A percentile compares a stretch with the other conserved stretches of the same genome.
These are phyloP conservation scores for Fregata magnificens DNA, from an alignment of 2,113 vertebrate species.

Conservation along the genomic window DNA sequence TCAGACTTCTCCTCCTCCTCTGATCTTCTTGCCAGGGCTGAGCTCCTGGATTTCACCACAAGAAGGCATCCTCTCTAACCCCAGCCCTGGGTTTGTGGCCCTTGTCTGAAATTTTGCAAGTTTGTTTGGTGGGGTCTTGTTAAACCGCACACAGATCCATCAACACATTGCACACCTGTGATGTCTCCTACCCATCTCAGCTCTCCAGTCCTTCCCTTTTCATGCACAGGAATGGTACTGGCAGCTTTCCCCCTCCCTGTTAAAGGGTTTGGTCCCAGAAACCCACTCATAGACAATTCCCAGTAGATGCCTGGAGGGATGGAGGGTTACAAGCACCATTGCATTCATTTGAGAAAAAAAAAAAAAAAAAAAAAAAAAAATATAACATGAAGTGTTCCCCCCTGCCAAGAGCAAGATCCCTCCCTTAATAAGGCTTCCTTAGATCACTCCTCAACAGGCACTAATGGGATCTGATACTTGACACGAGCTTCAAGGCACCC, in stretches of 20 bases:
- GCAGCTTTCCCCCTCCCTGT: not conserved
- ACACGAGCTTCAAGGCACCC: not conserved
- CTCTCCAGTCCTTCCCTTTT: not conserved
- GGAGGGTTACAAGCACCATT: not conserved
- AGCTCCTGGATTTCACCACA: not conserved
- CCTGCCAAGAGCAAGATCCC: not conserved
- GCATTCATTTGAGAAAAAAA: not conserved
- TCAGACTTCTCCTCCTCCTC: not conserved
- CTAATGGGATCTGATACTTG: not conserved
- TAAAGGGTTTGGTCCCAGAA: not conserved
- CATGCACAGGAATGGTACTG: not conserved
- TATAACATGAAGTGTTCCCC: not conserved
- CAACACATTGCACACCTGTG: fast-evolving
- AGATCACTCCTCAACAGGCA: not conserved
- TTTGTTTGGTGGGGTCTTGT: not conserved
- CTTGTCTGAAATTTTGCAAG: not conserved
- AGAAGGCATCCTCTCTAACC: not conserved
- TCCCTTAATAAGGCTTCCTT: not conserved
- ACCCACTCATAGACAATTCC: not conserved
- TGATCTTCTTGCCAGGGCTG: not conserved
- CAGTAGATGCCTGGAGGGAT: not conserved
- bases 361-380: too few relatives aligned
- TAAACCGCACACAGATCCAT: not conserved
- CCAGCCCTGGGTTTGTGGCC: not conserved
- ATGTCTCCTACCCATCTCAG: not conserved